A percentile compares a stretch with the other conserved stretches of the same genome.
Conservation (phyloP, 1,140 invertebrate genomes). For the Cydia splendana region DNA sequence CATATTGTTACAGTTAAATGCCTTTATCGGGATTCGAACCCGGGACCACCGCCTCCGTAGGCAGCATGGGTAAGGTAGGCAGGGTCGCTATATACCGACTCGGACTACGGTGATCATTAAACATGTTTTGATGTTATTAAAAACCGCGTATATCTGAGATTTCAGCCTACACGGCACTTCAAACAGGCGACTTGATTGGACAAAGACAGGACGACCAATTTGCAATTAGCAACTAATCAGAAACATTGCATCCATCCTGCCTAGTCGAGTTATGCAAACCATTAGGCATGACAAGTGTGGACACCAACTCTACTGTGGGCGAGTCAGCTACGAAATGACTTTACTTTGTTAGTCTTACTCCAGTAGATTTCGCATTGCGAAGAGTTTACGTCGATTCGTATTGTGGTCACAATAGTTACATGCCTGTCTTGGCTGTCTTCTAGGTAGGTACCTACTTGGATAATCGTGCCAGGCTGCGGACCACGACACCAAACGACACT, state of each 20-base stretch:
- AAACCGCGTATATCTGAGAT: background rate
- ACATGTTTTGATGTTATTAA: no score
- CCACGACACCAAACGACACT: no score
- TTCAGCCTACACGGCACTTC: constrained; percentile 15
- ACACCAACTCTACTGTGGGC: background rate
- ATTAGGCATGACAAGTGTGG: background rate
- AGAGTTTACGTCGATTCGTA: background rate
- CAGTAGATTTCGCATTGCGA: background rate
- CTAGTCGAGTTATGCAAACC: constrained; percentile 9
- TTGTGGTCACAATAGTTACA: no score
- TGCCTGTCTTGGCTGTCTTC: no score
- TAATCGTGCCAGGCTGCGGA: no score
- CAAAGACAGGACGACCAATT: constrained; percentile 27
- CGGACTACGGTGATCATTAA: no score
- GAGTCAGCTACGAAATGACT: background rate
- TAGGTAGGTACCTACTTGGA: no score
- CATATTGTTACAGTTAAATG: background rate
- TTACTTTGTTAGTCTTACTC: background rate
- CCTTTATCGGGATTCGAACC: background rate
- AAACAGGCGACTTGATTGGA: constrained; percentile 8
- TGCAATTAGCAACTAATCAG: constrained; percentile 28
- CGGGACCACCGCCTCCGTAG: background rate
- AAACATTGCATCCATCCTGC: constrained; percentile 23
- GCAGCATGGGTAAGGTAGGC: no score
- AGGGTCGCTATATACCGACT: no score